Evolutionary conservation across 2,113 vertebrate species (phyloP).

Genomic region (Sander lucioperca): DNA sequence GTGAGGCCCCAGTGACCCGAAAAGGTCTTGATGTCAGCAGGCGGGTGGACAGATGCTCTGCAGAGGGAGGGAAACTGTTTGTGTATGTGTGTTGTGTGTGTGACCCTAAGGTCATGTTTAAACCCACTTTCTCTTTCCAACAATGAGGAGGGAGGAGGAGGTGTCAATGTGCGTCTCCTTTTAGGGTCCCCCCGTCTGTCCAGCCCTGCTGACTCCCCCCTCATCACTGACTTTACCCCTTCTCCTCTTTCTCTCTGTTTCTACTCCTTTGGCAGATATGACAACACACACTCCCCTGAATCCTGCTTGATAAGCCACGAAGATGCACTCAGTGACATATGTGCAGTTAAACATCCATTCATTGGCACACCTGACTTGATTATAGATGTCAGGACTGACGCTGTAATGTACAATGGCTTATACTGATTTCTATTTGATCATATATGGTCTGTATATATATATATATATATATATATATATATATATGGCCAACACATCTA

Average conservation of each 20-base stretch:
- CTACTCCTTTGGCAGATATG: conserved; percentile 1
- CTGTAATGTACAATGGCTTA: not conserved
- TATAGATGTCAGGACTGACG: conserved; percentile 6
- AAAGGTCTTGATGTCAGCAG: conserved; percentile 73
- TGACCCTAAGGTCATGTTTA: conserved; percentile 73
- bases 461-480: not conserved
- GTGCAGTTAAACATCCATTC: conserved; percentile 25
- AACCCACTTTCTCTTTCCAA: conserved; percentile 67
- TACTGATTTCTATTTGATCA: not conserved
- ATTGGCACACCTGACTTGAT: not conserved
- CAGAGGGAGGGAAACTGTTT: conserved; percentile 36
- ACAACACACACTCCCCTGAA: conserved; percentile 3
- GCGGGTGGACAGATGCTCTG: conserved; percentile 83
- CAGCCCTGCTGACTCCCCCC: conserved; percentile 30
- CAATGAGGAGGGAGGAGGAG: conserved; percentile 68
- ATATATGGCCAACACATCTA: not conserved
- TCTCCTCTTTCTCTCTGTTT: conserved; percentile 15
- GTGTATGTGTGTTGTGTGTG: conserved; percentile 42
- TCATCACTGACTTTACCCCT: conserved; percentile 26
- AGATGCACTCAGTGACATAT: conserved; percentile 14
- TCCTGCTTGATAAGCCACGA: conserved; percentile 17
- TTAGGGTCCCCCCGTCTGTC: conserved; percentile 43
- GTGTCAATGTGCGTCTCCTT: conserved; percentile 38
- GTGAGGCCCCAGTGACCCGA: conserved; percentile 62
- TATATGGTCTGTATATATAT: not conserved